Evolutionary conservation across 2,113 vertebrate genomes (phyloP), one percentile per base, ranked within the genome.

Genomic region (Pyxicephalus adspersus): DNA sequence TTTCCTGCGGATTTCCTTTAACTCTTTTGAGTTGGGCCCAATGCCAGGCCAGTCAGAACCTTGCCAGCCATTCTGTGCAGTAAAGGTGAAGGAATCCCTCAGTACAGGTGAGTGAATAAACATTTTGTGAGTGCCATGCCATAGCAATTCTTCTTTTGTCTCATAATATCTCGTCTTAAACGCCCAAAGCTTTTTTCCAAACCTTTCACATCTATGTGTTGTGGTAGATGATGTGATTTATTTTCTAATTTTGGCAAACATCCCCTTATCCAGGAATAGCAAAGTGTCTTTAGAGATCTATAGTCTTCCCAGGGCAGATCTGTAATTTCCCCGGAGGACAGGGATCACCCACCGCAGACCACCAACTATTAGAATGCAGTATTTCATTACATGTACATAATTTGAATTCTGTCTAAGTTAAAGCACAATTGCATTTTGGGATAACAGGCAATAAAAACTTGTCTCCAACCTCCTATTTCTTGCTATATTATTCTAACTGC

Each of bases 1-100:
- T 8, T 98, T 99, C 89, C 89, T 99, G 86, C 92, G 97, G 80
- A 97, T 99, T 22, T 89, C 95, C 80, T 98, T 99, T 88, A 98
- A 95, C 77, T 92, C 96, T 0, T 99, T 92, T 9, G 97, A 99
- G 83, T 85, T 98, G 84, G 97, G 96, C 9, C 80, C 94, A 34
- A 84, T 95, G 76, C 88, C 94, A 68, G 85, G 87, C 0, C 79
- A 87, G n/a, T 82, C 83, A 0, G 94, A 96, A 0, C 87, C 86
- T 0, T 77, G 61, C 0, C 90, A 93, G 22, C 96, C 96, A 23
- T 98, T 98, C 88, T 96, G 95, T 84, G 96, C 96, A 0, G 95
- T 99, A 86, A 99, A 96, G 89, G 95, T 99, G 93, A 99, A 99
- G 90, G 97, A 98, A 85, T 93, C 96, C 0, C 86, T 98, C 77